Base-by-base conservation (phyloP, 2,888 invertebrate species). In the Drosophila atripex region DNA sequence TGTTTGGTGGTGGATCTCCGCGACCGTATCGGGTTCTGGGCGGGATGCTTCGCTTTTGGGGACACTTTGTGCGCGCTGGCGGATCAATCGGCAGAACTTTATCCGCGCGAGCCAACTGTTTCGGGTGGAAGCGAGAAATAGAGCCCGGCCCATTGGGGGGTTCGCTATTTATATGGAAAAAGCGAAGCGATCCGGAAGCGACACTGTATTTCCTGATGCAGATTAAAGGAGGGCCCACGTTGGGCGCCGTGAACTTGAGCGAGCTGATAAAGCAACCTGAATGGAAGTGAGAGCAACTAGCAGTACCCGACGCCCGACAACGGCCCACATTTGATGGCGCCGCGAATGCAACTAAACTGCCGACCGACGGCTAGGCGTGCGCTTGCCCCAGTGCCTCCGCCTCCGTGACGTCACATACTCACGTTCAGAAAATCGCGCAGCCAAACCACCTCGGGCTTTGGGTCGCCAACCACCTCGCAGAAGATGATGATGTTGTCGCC, bases 391-490 rank as follows among this genome's bases (percentile, higher is more conserved):
- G 41, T 16, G n/a, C 12, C 41, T 35, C 38, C 21, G 47, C 28
- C 21, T 23, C 21, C 14, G 6, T 63, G 71, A 82, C 82, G 80
- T 82, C 85, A 79, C 66, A n/a, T 54, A 88, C 93, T 93, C 92
- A 97, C 97, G 94, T 96, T 96, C 30, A 97, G 92, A 91, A 96
- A 96, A 91, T 97, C 97, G 80, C 97, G 93, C 2, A 97, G 93
- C 97, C 97, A 97, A 76, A 95, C 93, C 14, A 97, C 96, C 79
- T 97, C 96, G 21, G 97, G 97, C 88, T 96, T 96, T 0, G 97
- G 97, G 91, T 97, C 96, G 1, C 97, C 97, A 38, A 96, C 94
- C 18, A 98, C 97, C 90, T 97, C 97, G 85, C 97, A 98, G 68
- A 94, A 93, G 75, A 98, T 96, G 55, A 96, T 94, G 56, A 98